Percentiles rank a stretch among this genome's conserved stretches.
Conservation (phyloP, 2,113 vertebrate species). For the Tamias sibiricus region DNA sequence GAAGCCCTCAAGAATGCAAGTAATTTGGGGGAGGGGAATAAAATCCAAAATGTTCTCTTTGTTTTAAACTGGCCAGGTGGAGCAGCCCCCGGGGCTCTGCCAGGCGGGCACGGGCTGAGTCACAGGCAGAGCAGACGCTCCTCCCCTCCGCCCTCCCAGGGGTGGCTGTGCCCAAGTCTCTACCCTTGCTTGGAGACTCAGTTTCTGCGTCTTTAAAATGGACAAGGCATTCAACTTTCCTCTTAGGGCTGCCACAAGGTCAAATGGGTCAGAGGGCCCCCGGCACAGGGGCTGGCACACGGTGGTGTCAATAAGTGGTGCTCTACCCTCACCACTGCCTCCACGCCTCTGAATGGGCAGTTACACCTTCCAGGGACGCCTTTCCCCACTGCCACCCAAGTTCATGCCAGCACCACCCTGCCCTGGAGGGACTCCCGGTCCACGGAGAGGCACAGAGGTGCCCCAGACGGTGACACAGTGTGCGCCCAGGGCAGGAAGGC, state of each 20-base stretch:
- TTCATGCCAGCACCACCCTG: too few species aligned
- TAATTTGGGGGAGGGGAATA: neutral
- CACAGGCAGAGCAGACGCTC: fast-evolving
- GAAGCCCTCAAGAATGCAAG: neutral
- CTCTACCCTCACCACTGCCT: neutral
- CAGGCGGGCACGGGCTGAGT: neutral
- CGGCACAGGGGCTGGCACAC: neutral
- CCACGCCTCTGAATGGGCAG: too few species aligned
- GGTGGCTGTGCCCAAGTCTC: fast-evolving
- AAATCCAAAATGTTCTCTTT: constrained; percentile 1
- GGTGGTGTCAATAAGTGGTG: neutral
- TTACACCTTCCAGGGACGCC: neutral
- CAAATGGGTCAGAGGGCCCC: neutral
- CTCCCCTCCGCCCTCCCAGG: fast-evolving
- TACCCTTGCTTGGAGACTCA: neutral
- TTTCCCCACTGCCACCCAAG: too few species aligned
- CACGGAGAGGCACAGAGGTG: neutral
- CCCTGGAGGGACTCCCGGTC: neutral
- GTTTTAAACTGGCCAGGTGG: neutral
- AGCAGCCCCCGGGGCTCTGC: neutral
- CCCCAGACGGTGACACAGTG: neutral
- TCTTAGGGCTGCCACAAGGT: too few species aligned
- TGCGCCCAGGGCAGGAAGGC: neutral
- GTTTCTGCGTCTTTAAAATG: neutral
- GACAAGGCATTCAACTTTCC: neutral